Conservation (phyloP, 1,140 invertebrate species). For the Helicoverpa armigera region DNA sequence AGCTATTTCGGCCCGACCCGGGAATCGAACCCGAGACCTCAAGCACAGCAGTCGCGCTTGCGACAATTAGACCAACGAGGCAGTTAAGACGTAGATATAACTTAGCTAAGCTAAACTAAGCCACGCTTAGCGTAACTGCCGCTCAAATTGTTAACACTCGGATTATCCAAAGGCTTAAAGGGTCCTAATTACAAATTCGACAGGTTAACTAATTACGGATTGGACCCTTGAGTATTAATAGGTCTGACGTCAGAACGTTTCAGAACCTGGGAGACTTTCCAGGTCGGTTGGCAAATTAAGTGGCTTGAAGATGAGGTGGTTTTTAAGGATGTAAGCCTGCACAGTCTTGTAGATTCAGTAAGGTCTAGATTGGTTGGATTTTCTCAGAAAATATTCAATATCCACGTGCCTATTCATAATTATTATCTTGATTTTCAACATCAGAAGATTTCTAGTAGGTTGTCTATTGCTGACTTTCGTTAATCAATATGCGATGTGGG, state of each 20-base stretch:
- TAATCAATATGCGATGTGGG: too few species aligned
- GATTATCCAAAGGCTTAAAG: not conserved
- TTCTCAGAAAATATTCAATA: too few species aligned
- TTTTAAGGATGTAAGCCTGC: not conserved
- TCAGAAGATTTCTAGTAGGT: too few species aligned
- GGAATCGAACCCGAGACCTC: too few species aligned
- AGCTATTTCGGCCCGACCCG: too few species aligned
- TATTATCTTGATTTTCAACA: too few species aligned
- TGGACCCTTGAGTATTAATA: not conserved
- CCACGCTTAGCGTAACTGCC: not conserved
- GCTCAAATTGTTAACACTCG: not conserved
- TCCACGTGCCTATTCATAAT: too few species aligned
- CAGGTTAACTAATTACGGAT: slow-evolving; percentile 4
- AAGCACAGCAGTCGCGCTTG: too few species aligned
- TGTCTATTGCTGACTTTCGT: too few species aligned
- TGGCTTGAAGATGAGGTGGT: not conserved
- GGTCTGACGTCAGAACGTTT: not conserved
- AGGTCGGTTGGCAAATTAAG: not conserved
- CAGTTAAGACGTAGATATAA: not conserved
- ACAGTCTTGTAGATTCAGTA: not conserved
- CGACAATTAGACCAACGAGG: too few species aligned
- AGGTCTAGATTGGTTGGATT: not conserved
- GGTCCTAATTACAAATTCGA: not conserved
- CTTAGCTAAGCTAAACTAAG: not conserved
- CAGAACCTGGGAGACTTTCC: not conserved